Percentiles rank a stretch among this genome's conserved stretches.
Evolutionary conservation across 64 coral and sea anemone species (phyloP).

Genomic region (Pocillopora damicornis): DNA sequence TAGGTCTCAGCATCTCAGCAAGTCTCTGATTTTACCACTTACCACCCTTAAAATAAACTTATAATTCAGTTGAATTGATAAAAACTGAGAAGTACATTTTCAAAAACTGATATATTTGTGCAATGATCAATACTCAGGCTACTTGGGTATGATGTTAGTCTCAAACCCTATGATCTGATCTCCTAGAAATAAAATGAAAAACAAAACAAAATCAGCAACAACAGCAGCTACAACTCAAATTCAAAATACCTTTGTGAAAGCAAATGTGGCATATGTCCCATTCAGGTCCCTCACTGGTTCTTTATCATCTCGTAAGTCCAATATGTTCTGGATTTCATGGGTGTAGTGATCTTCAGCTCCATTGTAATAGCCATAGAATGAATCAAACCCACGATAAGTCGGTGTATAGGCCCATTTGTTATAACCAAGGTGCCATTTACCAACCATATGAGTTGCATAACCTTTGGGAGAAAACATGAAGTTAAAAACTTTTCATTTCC

Average conservation of each 20-base stretch:
- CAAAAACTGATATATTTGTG: too few relatives aligned
- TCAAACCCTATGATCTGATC: too few relatives aligned
- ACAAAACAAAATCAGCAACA: too few relatives aligned
- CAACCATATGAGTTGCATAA: slow-evolving; percentile 54
- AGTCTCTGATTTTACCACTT: too few relatives aligned
- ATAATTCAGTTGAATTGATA: too few relatives aligned
- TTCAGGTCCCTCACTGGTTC: slow-evolving; percentile 12
- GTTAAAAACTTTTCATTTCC: not conserved
- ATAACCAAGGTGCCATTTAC: slow-evolving; percentile 58
- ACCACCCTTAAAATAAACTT: too few relatives aligned
- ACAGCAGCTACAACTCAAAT: not conserved
- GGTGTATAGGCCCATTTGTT: slow-evolving; percentile 46
- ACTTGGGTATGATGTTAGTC: too few relatives aligned
- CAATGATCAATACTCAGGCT: too few relatives aligned
- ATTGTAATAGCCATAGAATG: slow-evolving; percentile 45
- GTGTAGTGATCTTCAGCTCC: slow-evolving; percentile 38
- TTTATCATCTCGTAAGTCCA: slow-evolving; percentile 33
- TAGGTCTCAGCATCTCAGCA: too few relatives aligned
- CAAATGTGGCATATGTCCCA: slow-evolving; percentile 20
- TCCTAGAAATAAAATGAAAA: too few relatives aligned
- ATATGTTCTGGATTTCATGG: slow-evolving; percentile 2
- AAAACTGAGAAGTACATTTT: too few relatives aligned
- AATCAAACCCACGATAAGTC: slow-evolving; percentile 50
- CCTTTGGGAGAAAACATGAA: not conserved
- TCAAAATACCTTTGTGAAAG: slow-evolving; percentile 43